These are phyloP conservation scores for Eristalinus aeneus DNA, from an alignment of 2,888 invertebrate genomes.

Conservation along the genomic window DNA sequence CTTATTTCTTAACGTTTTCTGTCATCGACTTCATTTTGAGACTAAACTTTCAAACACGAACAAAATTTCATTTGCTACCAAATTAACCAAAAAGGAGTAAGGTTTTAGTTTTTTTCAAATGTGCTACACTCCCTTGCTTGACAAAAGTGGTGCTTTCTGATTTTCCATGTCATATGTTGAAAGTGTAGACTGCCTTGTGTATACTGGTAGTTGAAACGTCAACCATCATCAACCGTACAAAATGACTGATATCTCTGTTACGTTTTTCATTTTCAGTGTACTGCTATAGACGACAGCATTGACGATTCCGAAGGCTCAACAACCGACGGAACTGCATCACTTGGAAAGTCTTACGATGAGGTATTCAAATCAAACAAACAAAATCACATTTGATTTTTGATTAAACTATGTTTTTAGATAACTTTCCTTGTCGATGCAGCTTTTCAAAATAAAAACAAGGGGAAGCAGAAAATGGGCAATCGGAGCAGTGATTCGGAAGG, in stretches of 20 bases:
- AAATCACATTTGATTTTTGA: neutral
- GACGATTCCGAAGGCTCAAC: conserved; percentile 69
- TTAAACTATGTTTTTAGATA: conserved; percentile 69
- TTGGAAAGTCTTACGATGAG: conserved; percentile 74
- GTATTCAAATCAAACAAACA: conserved; percentile 39
- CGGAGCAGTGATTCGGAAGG: conserved; percentile 65
- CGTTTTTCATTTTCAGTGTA: conserved; percentile 71
- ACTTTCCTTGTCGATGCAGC: conserved; percentile 74
- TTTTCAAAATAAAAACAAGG: conserved; percentile 72
- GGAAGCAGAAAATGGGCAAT: conserved; percentile 68
- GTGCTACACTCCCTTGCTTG: conserved; percentile 19
- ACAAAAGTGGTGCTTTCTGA: conserved; percentile 31
- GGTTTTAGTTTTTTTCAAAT: conserved; percentile 17
- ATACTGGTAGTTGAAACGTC: neutral
- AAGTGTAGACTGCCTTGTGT: conserved; percentile 17
- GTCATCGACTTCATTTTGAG: neutral
- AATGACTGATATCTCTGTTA: conserved; percentile 40
- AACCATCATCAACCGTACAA: conserved; percentile 1
- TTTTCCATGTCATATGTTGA: conserved; percentile 39
- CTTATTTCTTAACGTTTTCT: neutral
- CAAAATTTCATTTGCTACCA: neutral
- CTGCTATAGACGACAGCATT: conserved; percentile 72
- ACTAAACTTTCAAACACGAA: conserved; percentile 4
- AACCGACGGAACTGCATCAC: conserved; percentile 70
- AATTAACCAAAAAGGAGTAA: neutral